phyloP scores from a whole-genome alignment of 2,113 vertebrate genomes.

The Gracilinanus agilis region DNA sequence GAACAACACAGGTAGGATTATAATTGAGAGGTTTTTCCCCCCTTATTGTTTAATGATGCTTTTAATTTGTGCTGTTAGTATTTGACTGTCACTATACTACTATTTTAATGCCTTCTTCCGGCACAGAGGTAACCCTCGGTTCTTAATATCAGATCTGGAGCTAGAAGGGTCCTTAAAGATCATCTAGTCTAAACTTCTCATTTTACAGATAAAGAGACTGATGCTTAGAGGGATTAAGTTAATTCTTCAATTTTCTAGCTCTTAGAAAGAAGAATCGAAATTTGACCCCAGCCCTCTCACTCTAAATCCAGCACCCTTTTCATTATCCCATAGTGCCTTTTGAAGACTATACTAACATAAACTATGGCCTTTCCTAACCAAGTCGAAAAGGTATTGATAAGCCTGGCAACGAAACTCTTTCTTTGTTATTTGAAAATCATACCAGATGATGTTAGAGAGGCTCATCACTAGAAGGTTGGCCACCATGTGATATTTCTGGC shows the following conservation, averaged over 20 bases:
- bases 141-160: neutral
- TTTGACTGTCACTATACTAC: neutral
- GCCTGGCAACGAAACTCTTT: neutral
- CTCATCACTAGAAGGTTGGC: neutral
- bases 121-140: neutral
- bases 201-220: neutral
- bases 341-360: neutral
- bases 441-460: neutral
- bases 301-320: neutral
- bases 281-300: neutral
- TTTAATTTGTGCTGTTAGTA: neutral
- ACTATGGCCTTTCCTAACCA: neutral
- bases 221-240: neutral
- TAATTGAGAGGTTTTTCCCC: neutral
- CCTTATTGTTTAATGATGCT: neutral
- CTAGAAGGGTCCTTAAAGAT: neutral
- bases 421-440: neutral
- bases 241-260: neutral
- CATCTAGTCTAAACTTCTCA: neutral
- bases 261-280: neutral
- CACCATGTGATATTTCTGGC: neutral
- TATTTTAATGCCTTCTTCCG: neutral
- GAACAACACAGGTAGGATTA: slow-evolving; percentile 90
- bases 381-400: neutral
- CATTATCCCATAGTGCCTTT: neutral